Conservation (phyloP, 2,113 vertebrate species). For the Tragulus kanchil region DNA sequence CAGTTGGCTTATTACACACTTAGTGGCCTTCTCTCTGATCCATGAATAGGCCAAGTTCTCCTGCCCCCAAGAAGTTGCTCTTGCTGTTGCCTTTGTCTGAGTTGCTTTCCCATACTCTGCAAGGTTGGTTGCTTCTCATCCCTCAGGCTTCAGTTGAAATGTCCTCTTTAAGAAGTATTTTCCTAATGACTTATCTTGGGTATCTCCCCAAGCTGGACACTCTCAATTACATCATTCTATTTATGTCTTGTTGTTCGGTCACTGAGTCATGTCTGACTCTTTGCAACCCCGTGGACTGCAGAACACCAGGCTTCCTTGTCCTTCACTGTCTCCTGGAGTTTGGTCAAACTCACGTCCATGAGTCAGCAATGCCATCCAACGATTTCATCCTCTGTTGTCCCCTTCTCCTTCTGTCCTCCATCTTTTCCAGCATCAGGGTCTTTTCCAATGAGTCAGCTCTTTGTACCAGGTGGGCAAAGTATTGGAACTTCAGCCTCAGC, state of each 20-base stretch:
- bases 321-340: neutral
- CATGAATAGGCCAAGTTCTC: neutral
- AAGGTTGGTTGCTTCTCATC: neutral
- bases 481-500: neutral
- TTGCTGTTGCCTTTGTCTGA: neutral
- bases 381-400: neutral
- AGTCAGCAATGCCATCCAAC: neutral
- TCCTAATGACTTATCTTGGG: neutral
- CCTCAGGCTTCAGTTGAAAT: neutral
- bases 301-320: neutral
- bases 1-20: accelerated
- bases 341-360: neutral
- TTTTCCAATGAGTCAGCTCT: neutral
- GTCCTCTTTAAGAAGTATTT: neutral
- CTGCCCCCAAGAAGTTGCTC: neutral
- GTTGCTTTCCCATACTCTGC: neutral
- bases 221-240: neutral
- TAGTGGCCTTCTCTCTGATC: neutral
- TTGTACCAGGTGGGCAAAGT: neutral
- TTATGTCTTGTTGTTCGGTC: neutral
- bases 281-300: neutral
- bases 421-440: neutral
- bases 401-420: neutral
- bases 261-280: neutral
- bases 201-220: neutral